Base-by-base conservation (phyloP, 2,797 vertebrate species). In the Gymnopithys bicolor region DNA sequence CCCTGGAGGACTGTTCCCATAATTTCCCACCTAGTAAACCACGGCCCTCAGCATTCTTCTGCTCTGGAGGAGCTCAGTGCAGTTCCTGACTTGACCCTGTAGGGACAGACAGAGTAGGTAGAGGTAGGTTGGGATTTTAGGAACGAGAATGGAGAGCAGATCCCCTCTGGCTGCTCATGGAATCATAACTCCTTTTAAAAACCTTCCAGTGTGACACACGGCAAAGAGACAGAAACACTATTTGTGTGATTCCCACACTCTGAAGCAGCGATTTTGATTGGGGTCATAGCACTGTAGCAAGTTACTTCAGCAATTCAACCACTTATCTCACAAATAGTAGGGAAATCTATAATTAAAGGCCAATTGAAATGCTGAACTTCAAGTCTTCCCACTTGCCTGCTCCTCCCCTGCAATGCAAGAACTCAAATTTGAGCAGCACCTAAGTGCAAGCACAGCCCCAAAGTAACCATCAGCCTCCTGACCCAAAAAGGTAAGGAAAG, bases 261-360 rank as follows among this genome's bases (percentile, higher is more conserved):
- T 23, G 19, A 63, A 75, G 64, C 32, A 33, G 41, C 9, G 39
- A 48, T 71, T 76, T 27, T 69, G 39, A 46, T 30, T 30, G n/a
- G 43, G 28, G 48, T 95, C 46, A 18, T 1, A 37, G 41, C 66
- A 48, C 75, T 37, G 64, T 5, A 58, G 79, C 3, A 3, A n/a
- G 81, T 83, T 30, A 43, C 75, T 80, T 69, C 52, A 69, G 64
- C 41, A 68, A 33, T 51, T 81, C 76, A 71, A 76, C n/a, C 27
- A 18, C 28, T 85, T 45, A 37, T 69, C 59, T 82, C 67, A 56
- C 74, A 81, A 63, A 51, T 7, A 88, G 70, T 4, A 67, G 71
- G 32, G 66, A 87, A 89, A 88, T 79, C 27, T 49, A 19, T 62
- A 80, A 91, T 91, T 93, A 79, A 89, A 93, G 70, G 76, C 64